These are phyloP conservation scores for Apodemia zela DNA, from an alignment of 2,888 invertebrate genomes.

Conservation along the genomic window DNA sequence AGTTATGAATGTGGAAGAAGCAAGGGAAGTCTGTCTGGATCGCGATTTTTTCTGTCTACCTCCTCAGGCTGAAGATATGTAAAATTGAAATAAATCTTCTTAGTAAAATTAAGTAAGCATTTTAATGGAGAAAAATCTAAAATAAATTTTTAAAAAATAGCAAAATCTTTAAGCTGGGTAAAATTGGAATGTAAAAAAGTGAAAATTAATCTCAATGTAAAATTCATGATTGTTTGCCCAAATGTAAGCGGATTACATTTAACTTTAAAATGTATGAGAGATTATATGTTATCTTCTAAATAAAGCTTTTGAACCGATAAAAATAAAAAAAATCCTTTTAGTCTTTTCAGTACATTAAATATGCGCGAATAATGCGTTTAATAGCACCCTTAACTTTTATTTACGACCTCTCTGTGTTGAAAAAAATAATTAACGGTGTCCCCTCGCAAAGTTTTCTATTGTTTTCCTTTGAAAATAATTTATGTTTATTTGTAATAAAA, in stretches of 20 bases:
- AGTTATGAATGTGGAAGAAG: too few relatives aligned
- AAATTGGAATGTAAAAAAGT: too few relatives aligned
- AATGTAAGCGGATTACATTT: constrained; percentile 33
- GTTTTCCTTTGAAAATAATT: constrained; percentile 52
- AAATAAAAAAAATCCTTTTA: constrained; percentile 64
- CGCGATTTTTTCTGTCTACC: too few relatives aligned
- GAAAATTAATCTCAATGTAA: neutral
- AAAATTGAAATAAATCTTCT: too few relatives aligned
- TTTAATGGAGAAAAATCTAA: too few relatives aligned
- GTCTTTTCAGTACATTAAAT: constrained; percentile 76
- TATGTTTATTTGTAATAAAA: constrained; percentile 8
- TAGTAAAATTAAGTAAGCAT: too few relatives aligned
- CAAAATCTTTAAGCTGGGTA: neutral
- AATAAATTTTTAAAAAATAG: neutral
- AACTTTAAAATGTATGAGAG: constrained; percentile 55
- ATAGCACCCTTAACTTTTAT: constrained; percentile 77
- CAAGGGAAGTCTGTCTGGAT: too few relatives aligned
- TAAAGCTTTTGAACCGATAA: constrained; percentile 69
- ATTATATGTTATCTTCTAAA: constrained; percentile 62
- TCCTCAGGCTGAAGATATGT: too few relatives aligned
- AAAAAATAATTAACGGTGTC: constrained; percentile 72
- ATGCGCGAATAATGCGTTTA: constrained; percentile 77
- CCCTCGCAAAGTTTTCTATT: constrained; percentile 59
- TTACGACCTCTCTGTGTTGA: constrained; percentile 62
- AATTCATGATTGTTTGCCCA: constrained; percentile 14